Base-by-base conservation (phyloP, 2,113 vertebrate genomes). In the Fulmarus glacialis region DNA sequence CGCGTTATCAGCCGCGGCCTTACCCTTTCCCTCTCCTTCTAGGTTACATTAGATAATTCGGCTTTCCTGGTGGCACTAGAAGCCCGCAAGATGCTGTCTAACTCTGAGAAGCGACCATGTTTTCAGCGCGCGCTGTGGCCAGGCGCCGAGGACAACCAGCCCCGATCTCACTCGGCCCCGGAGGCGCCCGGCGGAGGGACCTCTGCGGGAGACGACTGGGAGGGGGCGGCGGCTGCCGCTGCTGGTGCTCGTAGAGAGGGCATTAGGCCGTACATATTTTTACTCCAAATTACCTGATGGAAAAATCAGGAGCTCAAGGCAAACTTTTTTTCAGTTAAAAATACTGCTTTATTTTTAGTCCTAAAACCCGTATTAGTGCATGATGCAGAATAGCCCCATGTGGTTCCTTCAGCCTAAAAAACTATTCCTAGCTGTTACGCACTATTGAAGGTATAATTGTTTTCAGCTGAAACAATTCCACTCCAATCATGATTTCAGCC, bases 311-410 rank as follows among this genome's bases (percentile, higher is more conserved):
- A 92, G 38, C 48, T 73, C 29, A 9, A 34, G 34, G 56, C 73
- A 67, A 89, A 42, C 17, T 12, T 58, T 20, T 50, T 27, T 84
- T n/a, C 45, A 56, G 52, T 77, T 95, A 97, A 95, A 95, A 96
- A 87, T 87, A 91, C 40, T 9, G 5, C 1, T 91, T 92, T 96
- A 95, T 97, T 96, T 95, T 89, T 95, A 97, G 93, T 32, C 40
- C 43, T n/a, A 23, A 72, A 48, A 19, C 36, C 60, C 43, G 5
- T 87, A 79, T 82, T 82, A 82, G 92, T 60, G 26, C 83, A n/a
- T 14, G 85, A 52, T 78, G 72, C 77, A 68, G 75, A 84, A 47
- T 45, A 67, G 58, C 40, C 90, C 86, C 78, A 4, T 72, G 93
- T 45, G 89, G 80, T 38, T 90, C 55, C 63, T 95, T 66, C 72